Conservation (phyloP, 2,113 vertebrate species). For the Budorcas taxicolor region DNA sequence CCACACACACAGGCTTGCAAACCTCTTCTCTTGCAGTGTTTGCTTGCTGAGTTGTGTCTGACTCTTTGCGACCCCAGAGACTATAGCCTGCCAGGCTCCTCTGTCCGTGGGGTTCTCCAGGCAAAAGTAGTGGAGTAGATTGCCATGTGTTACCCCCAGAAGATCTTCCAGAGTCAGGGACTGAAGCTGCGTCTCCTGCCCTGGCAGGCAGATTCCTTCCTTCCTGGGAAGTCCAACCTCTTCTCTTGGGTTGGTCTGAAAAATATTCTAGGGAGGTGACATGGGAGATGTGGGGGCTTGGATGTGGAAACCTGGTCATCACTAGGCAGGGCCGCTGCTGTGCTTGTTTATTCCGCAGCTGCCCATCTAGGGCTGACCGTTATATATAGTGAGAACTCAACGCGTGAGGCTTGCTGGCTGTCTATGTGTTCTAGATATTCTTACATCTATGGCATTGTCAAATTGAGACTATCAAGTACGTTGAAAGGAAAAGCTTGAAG, state of each 20-base stretch:
- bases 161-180: background rate
- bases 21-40: background rate
- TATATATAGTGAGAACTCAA: accelerated
- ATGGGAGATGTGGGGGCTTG: accelerated
- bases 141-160: background rate
- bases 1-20: too few relatives aligned
- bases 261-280: background rate
- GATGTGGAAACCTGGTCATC: too few relatives aligned
- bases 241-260: too few relatives aligned
- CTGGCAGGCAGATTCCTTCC: background rate
- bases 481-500: background rate
- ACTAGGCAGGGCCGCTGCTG: accelerated
- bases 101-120: background rate
- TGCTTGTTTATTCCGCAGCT: accelerated
- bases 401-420: accelerated
- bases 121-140: background rate
- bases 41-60: background rate
- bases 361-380: too few relatives aligned
- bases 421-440: background rate
- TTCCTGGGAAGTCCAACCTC: background rate
- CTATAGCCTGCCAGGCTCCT: background rate
- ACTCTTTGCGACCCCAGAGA: background rate
- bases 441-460: background rate
- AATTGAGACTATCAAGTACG: background rate
- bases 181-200: background rate